Evolutionary conservation across 1,140 invertebrate species (phyloP).

Genomic region (Lepidurus apus): DNA sequence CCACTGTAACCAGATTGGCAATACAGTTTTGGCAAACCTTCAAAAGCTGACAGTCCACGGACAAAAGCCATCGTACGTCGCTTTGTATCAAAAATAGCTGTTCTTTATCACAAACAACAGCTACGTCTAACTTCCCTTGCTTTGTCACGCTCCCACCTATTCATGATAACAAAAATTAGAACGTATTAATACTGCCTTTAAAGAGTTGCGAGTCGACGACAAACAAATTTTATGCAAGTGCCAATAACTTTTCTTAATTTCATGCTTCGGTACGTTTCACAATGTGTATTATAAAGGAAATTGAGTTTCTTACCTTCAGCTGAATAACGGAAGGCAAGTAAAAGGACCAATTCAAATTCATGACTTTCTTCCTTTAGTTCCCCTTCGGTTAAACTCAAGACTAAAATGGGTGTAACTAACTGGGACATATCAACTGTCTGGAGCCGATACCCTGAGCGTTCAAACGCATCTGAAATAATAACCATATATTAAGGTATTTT

Average conservation of each 20-base stretch:
- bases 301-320: background rate
- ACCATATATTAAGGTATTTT: background rate
- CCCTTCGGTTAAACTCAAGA: background rate
- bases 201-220: too few relatives aligned
- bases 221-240: too few relatives aligned
- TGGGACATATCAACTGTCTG: slow-evolving; percentile 12
- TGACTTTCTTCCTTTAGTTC: background rate
- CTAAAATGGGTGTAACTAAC: background rate
- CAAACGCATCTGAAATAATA: background rate
- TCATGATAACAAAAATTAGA: background rate
- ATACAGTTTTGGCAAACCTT: slow-evolving; percentile 15
- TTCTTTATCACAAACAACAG: slow-evolving; percentile 3
- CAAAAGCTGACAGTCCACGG: background rate
- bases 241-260: too few relatives aligned
- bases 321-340: background rate
- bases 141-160: background rate
- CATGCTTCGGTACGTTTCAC: too few relatives aligned
- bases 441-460: background rate
- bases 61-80: background rate
- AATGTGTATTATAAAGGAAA: background rate
- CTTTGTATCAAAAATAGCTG: background rate
- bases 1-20: slow-evolving; percentile 26
- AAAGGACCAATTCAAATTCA: background rate
- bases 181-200: background rate
- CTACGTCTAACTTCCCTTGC: slow-evolving; percentile 14